Evolutionary conservation across 2,797 vertebrate genomes (phyloP), one percentile per base, ranked within the genome.

Genomic region (Ibycter americanus): DNA sequence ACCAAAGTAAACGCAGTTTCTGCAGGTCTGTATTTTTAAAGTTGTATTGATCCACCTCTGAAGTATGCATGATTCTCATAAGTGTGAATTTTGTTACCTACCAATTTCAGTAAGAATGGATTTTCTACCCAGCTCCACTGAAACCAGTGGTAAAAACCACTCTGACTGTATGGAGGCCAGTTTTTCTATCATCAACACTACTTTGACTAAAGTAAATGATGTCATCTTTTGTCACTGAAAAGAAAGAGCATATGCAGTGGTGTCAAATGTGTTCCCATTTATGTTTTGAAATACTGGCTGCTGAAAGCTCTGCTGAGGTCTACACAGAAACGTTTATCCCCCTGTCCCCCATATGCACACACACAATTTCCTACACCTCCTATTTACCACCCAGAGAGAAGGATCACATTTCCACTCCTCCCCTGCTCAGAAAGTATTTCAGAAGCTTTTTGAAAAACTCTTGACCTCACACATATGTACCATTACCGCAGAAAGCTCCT

Each of bases 351-450:
- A 17, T 52, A 34, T 0, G 3, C 72, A 51, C 68, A 68, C 49
- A 91, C 72, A 87, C 46, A 65, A 56, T 96, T 95, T 95, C 82
- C 94, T 96, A 78, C 61, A 90, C 68, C 86, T 92, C 81, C 65
- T 81, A 71, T 93, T 94, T 95, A 89, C 95, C 91, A 95, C 93
- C 95, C 93, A 94, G 83, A 55, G 59, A 86, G 96, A 88, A 77
- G n/a, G 87, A 93, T 92, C 95, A 49, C 55, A 29, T 96, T 97
- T 96, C 96, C 70, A 59, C 58, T 95, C 77, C 59, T 89, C 27
- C 56, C 55, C 42, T 90, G 72, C 67, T 80, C 83, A 62, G 54
- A 82, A 55, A 85, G 31, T 83, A 68, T 95, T 96, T 91, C 74
- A 90, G 85, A 86, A 93, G 63, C 86, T 79, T 94, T 95, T 82